Evolutionary conservation across 2,888 invertebrate genomes (phyloP), one percentile per base, ranked within the genome.

Genomic region (Marasmarcha lunaedactyla): DNA sequence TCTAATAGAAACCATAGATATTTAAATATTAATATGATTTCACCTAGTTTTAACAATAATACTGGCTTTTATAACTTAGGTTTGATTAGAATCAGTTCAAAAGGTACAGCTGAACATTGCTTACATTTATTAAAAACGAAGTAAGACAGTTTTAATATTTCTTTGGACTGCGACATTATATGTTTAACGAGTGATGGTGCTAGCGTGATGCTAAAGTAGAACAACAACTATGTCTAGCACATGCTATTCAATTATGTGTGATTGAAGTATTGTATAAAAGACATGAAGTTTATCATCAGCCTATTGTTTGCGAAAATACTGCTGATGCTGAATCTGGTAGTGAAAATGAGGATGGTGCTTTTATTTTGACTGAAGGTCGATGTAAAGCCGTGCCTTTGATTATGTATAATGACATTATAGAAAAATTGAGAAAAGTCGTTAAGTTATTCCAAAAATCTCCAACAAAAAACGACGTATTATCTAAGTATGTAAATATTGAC

Each of bases 21-120:
- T 33, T 33, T 33, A 13, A 33, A 33, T 33, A 13, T 33, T 12
- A 33, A 33, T 33, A 5, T 11, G 13, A 12, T 33, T 33, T 33
- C 13, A 33, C 3, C 11, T 12, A 12, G 13, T 33, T 33, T 33
- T 33, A 33, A 13, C 3, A 13, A 33, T 33, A 33, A 9, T 33
- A 33, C 27, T 27, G 27, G 27, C n/a, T 27, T 9, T n/a, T 9
- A 27, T 9, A 27, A 27, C 27, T 27, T 27, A 27, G n/a, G 27
- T 9, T n/a, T 27, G n/a, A 27, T 27, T 27, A 27, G 27, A 27
- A 33, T 33, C 6, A 33, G 4, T 33, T 33, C 13, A 33, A 33
- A 33, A 33, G 33, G 33, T 11, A 33, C 33, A 33, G 33, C 33
- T 33, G 12, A 33, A 33, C 33, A 33, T 33, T 33, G 33, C 33